A percentile compares a stretch with the other conserved stretches of the same genome.
Conservation (phyloP, 2,113 vertebrate species). For the Sula dactylatra region DNA sequence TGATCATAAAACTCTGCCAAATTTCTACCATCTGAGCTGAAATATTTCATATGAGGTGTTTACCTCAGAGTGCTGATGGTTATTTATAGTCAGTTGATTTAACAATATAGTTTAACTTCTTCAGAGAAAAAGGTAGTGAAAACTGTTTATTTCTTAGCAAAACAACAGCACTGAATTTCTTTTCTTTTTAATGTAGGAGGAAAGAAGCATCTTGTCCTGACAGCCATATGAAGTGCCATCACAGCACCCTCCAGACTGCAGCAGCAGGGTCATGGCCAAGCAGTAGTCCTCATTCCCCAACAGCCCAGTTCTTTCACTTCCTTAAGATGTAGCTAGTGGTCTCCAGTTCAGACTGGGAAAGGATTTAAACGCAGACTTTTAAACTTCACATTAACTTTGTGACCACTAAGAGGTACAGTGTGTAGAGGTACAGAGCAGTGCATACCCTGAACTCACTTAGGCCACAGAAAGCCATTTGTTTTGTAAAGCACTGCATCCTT, state of each 20-base stretch:
- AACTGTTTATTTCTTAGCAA: not conserved
- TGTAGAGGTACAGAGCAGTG: too few species aligned
- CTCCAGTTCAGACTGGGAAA: not conserved
- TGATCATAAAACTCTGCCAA: not conserved
- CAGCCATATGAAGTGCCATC: not conserved
- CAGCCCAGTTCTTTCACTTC: not conserved
- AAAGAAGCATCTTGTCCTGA: not conserved
- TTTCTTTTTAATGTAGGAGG: not conserved
- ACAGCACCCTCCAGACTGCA: not conserved
- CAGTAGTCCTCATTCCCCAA: not conserved
- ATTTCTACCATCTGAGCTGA: not conserved
- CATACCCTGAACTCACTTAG: not conserved
- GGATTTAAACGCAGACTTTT: not conserved
- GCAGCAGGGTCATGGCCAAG: not conserved
- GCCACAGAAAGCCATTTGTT: not conserved
- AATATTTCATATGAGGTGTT: not conserved
- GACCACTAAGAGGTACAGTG: not conserved
- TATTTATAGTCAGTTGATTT: not conserved
- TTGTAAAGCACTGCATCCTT: rapidly evolving
- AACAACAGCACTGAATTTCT: not conserved
- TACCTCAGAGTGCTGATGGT: not conserved
- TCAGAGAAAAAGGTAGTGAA: not conserved
- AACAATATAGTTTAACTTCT: not conserved
- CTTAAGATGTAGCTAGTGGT: not conserved
- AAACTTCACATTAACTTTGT: not conserved